These are phyloP conservation scores for Ectemnius cavifrons DNA, from an alignment of 2,888 invertebrate genomes.

Conservation along the genomic window DNA sequence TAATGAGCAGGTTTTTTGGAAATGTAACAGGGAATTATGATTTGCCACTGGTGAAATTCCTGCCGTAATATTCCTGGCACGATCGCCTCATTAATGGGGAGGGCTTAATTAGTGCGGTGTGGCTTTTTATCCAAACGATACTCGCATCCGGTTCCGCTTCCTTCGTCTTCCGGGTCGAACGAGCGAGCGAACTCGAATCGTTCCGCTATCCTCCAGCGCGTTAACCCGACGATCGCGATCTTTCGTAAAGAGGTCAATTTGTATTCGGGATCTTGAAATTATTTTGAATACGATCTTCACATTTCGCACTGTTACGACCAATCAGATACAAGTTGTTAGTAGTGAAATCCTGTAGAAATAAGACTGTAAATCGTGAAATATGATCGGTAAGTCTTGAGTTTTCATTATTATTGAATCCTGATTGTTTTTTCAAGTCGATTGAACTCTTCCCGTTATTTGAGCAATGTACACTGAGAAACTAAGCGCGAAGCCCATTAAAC, in stretches of 20 bases:
- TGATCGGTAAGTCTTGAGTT: too few relatives aligned
- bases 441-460: too few relatives aligned
- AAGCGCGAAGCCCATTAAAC: too few relatives aligned
- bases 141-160: constrained; percentile 67
- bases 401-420: too few relatives aligned
- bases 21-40: too few relatives aligned
- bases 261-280: constrained; percentile 13
- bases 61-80: constrained; percentile 29
- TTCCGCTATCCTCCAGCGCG: constrained; percentile 29
- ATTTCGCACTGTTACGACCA: too few relatives aligned
- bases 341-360: too few relatives aligned
- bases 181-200: constrained; percentile 46
- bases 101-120: constrained; percentile 52
- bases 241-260: constrained; percentile 27
- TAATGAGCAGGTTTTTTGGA: too few relatives aligned
- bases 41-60: constrained; percentile 24
- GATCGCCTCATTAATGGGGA: constrained; percentile 54
- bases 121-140: constrained; percentile 66
- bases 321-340: too few relatives aligned
- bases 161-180: constrained; percentile 48
- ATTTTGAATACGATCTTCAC: neutral
- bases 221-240: constrained; percentile 39
- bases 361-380: too few relatives aligned
- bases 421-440: too few relatives aligned
- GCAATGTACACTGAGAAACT: too few relatives aligned